Evolutionary conservation across 2,888 invertebrate species (phyloP), one percentile per base, ranked within the genome.

Genomic region (Drosophila demipolita): DNA sequence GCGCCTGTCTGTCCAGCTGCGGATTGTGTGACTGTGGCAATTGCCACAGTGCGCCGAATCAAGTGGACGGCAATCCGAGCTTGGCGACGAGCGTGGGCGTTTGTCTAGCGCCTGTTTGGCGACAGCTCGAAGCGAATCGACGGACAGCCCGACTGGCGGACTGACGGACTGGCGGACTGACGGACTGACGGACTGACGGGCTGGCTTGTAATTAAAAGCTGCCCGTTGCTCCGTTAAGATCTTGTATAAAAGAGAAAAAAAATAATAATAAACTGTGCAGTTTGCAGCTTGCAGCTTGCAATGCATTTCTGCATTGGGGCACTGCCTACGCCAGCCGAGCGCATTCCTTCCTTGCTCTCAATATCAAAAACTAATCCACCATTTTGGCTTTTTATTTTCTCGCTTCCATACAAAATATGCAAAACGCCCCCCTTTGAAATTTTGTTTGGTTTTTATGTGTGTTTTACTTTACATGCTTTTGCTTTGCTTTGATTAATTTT

Each of bases 71-170:
- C 35, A 54, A 36, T 54, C 54, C 45, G 23, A 23, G 45, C 12
- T 45, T 64, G 52, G 45, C 63, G 65, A 33, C 72, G 60, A 64
- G 88, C 84, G 89, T 90, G 83, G 90, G 90, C 65, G 87, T 83
- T 77, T 57, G 90, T 82, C 85, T 85, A 80, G 85, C 89, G 82
- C 87, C 87, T 83, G 73, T 58, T 75, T 78, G 87, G 86, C 87
- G 86, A 85, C 87, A 73, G 73, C 83, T 72, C 53, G 59, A 48
- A 74, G 82, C 86, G 72, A 45, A 67, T 78, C 66, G 73, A 73
- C 72, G 72, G 64, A 58, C 63, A 42, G 62, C 38, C 68, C 45
- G 58, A 54, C 32, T 68, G 49, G 15, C 61, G 15, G 23, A 11
- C 20, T 7, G 23, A 1, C 11, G 17, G 20, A 9, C 8, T 11